A percentile compares a stretch with the other conserved stretches of the same genome.
These are phyloP conservation scores for Lasioglossum villosulum DNA, from an alignment of 2,888 invertebrate species.

Conservation along the genomic window DNA sequence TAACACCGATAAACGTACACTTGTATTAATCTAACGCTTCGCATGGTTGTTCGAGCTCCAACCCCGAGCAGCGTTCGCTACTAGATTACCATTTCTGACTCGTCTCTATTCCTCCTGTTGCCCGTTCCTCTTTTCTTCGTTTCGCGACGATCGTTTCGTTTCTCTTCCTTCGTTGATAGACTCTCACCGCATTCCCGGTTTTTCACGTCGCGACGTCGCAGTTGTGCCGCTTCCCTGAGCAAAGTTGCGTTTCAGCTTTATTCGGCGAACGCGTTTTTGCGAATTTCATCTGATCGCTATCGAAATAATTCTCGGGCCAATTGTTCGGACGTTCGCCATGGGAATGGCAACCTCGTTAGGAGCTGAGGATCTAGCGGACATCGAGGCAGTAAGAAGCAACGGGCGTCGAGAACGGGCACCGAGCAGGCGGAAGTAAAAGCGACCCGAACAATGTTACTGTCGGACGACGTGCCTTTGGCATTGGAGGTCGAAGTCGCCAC, in stretches of 20 bases:
- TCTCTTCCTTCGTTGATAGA: neutral
- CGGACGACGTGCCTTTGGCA: conserved; percentile 67
- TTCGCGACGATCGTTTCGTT: neutral
- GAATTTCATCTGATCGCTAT: neutral
- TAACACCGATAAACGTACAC: too few species aligned
- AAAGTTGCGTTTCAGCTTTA: conserved; percentile 45
- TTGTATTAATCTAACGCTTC: too few species aligned
- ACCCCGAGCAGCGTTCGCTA: conserved; percentile 76
- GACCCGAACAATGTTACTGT: conserved; percentile 58
- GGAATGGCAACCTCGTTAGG: conserved; percentile 40
- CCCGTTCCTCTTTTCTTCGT: neutral
- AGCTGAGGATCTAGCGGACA: neutral
- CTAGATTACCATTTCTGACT: conserved; percentile 73
- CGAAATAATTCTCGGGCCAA: neutral
- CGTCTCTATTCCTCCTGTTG: conserved; percentile 43
- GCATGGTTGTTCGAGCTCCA: conserved; percentile 79
- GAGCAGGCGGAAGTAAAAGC: conserved; percentile 50
- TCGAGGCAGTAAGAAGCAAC: neutral
- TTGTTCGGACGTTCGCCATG: neutral
- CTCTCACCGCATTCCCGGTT: neutral
- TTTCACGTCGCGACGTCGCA: conserved; percentile 12
- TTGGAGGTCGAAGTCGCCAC: conserved; percentile 79
- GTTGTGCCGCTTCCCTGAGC: conserved; percentile 34
- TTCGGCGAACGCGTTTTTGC: conserved; percentile 15
- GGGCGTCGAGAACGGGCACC: neutral